A percentile compares a stretch with the other conserved stretches of the same genome.
Evolutionary conservation across 2,113 vertebrate genomes (phyloP).

Genomic region (Psammodynastes pulverulentus): DNA sequence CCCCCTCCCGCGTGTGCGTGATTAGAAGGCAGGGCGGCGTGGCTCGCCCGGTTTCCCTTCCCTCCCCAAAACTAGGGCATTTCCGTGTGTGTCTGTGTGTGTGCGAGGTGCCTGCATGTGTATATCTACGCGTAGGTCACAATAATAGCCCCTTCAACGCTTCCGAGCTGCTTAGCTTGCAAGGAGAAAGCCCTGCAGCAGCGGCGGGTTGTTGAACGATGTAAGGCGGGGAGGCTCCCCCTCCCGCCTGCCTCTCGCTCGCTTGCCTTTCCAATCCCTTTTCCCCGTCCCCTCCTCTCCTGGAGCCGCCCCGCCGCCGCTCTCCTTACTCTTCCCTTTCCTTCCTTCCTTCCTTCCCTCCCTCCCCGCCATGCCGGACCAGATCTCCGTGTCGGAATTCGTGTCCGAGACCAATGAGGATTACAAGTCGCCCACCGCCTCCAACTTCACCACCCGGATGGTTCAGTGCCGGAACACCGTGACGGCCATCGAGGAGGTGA

Average conservation of each 20-base stretch:
- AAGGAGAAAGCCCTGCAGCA: slow-evolving; percentile 36
- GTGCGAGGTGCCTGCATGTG: not conserved
- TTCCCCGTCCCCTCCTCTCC: not conserved
- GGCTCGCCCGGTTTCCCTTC: not conserved
- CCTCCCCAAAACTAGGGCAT: not conserved
- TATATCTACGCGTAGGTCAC: not conserved
- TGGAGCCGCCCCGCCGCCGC: not conserved
- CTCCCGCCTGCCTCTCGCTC: not conserved
- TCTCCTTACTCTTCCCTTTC: not conserved
- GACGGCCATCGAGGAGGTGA: slow-evolving; percentile 89
- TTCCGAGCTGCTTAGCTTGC: slow-evolving; percentile 27
- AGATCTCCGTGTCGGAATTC: slow-evolving; percentile 87
- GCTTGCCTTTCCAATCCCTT: slow-evolving; percentile 18
- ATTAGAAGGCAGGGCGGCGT: not conserved
- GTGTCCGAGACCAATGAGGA: slow-evolving; percentile 90
- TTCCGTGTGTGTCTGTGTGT: not conserved
- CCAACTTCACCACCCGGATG: slow-evolving; percentile 91
- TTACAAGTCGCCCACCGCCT: slow-evolving; percentile 92
- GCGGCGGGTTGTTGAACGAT: slow-evolving; percentile 8
- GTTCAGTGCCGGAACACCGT: slow-evolving; percentile 87
- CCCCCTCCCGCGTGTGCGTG: not conserved
- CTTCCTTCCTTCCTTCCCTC: slow-evolving; percentile 24
- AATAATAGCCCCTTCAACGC: slow-evolving; percentile 19
- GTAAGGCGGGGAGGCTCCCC: slow-evolving; percentile 28
- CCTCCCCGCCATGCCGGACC: slow-evolving; percentile 81